phyloP scores from a whole-genome alignment of 2,797 vertebrate species.

The Intellagama lesueurii region DNA sequence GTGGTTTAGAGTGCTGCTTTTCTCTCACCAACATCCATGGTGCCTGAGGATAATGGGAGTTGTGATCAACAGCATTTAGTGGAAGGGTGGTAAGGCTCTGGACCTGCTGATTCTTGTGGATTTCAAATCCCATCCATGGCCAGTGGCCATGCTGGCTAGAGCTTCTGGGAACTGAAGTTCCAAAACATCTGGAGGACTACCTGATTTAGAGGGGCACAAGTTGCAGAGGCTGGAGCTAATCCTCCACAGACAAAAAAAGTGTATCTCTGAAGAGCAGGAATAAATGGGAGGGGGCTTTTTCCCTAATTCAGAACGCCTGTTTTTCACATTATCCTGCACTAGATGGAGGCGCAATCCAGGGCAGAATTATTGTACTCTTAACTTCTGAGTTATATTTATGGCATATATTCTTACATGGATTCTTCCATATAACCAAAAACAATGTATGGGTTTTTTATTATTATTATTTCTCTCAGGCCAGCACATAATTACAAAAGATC shows the following conservation, averaged over 20 bases:
- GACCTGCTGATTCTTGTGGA: background rate
- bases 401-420: background rate
- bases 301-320: background rate
- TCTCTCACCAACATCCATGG: no score
- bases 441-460: constrained; percentile 39
- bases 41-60: no score
- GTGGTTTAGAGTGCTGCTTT: no score
- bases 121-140: background rate
- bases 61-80: no score
- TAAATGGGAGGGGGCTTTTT: background rate
- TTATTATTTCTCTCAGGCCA: constrained; percentile 71
- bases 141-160: background rate
- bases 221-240: background rate
- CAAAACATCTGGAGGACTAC: background rate
- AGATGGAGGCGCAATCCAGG: background rate
- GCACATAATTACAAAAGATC: constrained; percentile 78
- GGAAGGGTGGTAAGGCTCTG: no score
- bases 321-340: background rate
- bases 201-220: background rate
- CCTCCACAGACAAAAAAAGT: background rate
- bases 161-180: background rate
- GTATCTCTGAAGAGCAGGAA: background rate
- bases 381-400: background rate
- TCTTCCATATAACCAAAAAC: constrained; percentile 17
- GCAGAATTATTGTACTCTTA: background rate